Base-by-base conservation (phyloP, 2,888 invertebrate species). In the Graphium colonna region DNA sequence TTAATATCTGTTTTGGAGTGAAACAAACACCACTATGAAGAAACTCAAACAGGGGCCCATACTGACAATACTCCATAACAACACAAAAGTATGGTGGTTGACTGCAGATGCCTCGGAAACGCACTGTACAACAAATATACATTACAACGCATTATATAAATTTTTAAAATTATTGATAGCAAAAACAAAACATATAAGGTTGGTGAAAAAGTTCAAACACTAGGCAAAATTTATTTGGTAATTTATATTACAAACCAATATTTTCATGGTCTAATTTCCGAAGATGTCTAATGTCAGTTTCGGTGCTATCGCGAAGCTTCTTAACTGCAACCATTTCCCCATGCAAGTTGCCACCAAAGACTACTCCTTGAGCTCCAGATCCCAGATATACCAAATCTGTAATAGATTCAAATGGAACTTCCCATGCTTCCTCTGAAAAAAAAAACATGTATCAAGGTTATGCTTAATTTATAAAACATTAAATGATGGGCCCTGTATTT, bases 1-100 rank as follows among this genome's bases (percentile, higher is more conserved):
- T 94, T 40, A 97, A 93, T 52, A 98, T 93, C 71, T 96, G 93
- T 47, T 92, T 91, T n/a, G 97, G 97, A 46, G 96, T 93, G 65
- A 98, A 94, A 63, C 94, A 92, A 66, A 95, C 93, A 26, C 96
- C 96, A 64, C 95, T 94, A 64, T 93, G 93, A 51, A 99, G 91
- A 70, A 98, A 93, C 77, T 98, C 96, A 80, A 96, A 98, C 40
- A 99, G 90, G 16, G 98, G 96, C 1, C 99, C 99, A 70, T 96
- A 95, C 1, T 97, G 96, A 77, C 99, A 99, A 82, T 93, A 99
- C 78, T 99, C 99, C 99, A 99, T 99, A 51, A 99, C 93, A 62
- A 99, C 96, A 78, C 97, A 97, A 75, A 95, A 98, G 68, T 95
- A 95, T 0, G 98, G 97, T 4, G 96, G 93, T 74, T 96, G 95